phyloP scores from a whole-genome alignment of 1,140 invertebrate genomes.

The Trissolcus basalis region DNA sequence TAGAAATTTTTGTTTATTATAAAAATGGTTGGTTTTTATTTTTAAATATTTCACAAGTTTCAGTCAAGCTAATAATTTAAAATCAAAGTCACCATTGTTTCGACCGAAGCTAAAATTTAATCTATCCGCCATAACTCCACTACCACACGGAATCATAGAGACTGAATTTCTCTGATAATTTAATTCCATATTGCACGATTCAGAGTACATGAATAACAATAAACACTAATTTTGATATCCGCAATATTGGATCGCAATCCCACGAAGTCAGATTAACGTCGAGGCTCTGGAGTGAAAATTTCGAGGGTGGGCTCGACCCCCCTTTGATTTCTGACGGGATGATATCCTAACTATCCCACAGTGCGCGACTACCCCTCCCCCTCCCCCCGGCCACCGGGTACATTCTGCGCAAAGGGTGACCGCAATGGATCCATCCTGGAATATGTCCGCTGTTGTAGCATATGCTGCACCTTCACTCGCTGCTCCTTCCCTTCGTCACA shows the following conservation, averaged over 20 bases:
- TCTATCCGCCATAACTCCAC: no score
- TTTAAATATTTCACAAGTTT: no score
- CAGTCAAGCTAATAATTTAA: no score
- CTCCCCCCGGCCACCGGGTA: constrained; percentile 19
- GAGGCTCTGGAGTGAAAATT: constrained; percentile 56
- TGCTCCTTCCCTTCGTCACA: constrained; percentile 40
- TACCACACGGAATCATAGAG: not conserved
- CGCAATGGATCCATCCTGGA: constrained; percentile 40
- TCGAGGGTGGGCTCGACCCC: constrained; percentile 47
- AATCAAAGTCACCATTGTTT: no score
- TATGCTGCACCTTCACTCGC: constrained; percentile 59
- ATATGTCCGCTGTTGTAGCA: constrained; percentile 41
- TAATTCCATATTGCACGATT: constrained; percentile 38
- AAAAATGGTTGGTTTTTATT: no score
- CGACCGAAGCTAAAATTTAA: no score
- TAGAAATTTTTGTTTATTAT: no score
- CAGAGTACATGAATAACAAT: constrained; percentile 48
- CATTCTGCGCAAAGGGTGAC: constrained; percentile 54
- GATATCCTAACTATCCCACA: constrained; percentile 72
- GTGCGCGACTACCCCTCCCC: constrained; percentile 38
- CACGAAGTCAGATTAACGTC: constrained; percentile 47
- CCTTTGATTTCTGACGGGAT: constrained; percentile 42
- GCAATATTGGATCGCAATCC: constrained; percentile 48
- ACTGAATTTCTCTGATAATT: constrained; percentile 23
- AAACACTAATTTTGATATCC: constrained; percentile 55